Evolutionary conservation across 2,797 vertebrate genomes (phyloP), one percentile per base, ranked within the genome.

Genomic region (Nyctibius grandis): DNA sequence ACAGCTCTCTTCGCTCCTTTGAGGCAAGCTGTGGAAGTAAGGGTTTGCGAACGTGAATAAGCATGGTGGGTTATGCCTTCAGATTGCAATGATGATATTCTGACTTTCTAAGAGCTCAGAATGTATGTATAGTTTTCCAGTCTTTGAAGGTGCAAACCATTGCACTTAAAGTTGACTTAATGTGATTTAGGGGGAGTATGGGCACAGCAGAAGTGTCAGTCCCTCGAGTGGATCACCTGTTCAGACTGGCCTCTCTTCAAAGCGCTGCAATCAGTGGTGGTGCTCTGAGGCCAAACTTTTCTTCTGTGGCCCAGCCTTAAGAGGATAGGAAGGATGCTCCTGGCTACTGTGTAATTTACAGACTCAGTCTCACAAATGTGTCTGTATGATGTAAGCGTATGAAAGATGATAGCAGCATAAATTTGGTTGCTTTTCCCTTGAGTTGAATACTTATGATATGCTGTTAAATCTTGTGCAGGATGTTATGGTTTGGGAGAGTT

Each of bases 221-320:
- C 22, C 44, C 45, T 34, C 9, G 15, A 2, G 22, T 57, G 72
- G 22, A 4, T 82, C 20, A 2, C 4, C 54, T 51, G 47, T 10
- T 15, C 51, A 64, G 28, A 3, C 14, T 65, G 70, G 69, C 10
- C 14, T 33, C 38, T 70, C 11, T 4, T 61, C 51, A 47, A 21
- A 40, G 57, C 12, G 2, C 80, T 31, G 40, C 4, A 22, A 5
- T 51, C 33, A 8, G 0, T 3, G 34, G 18, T 5, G 44, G 0
- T 44, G 42, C 18, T 63, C 63, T 45, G 59, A 54, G 77, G 11
- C 36, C 65, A 19, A 9, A 15, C 22, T 34, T 28, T 20, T 38
- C 22, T 80, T 29, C 56, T 47, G 25, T 23, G 72, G 33, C 14
- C 16, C 48, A 56, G 36, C 11, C 56, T 36, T 9, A 25, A 68